A percentile compares a stretch with the other conserved stretches of the same genome.
These are phyloP conservation scores for Microtus ochrogaster DNA, from an alignment of 2,113 vertebrate genomes.

Conservation along the genomic window DNA sequence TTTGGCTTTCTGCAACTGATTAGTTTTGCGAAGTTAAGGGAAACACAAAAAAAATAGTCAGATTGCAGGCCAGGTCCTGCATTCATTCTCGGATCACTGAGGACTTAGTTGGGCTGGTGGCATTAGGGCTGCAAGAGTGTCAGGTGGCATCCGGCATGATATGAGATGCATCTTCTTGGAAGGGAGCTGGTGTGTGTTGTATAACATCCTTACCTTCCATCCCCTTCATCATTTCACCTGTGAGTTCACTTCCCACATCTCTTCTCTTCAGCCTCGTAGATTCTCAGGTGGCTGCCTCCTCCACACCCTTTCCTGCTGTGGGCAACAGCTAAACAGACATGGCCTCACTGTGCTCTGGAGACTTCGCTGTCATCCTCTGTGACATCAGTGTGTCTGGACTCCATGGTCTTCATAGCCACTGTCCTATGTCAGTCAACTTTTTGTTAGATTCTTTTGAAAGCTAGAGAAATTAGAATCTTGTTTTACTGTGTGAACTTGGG, in stretches of 20 bases:
- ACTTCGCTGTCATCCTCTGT: background rate
- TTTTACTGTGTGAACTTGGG: background rate
- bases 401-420: background rate
- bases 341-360: background rate
- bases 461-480: background rate
- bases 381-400: background rate
- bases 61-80: background rate
- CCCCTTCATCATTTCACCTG: background rate
- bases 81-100: background rate
- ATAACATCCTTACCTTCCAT: background rate
- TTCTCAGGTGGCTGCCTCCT: background rate
- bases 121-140: background rate
- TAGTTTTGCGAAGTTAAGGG: background rate
- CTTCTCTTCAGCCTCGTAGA: background rate
- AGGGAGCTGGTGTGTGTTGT: background rate
- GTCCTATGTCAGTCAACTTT: background rate
- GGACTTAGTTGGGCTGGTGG: background rate
- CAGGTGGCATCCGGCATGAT: background rate
- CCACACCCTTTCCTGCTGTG: background rate
- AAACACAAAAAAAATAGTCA: background rate
- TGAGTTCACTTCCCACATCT: background rate
- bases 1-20: background rate
- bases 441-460: background rate
- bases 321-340: background rate
- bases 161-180: background rate